Evolutionary conservation across 2,797 vertebrate species (phyloP), one percentile per base, ranked within the genome.

Genomic region (Pseudochaenichthys georgianus): DNA sequence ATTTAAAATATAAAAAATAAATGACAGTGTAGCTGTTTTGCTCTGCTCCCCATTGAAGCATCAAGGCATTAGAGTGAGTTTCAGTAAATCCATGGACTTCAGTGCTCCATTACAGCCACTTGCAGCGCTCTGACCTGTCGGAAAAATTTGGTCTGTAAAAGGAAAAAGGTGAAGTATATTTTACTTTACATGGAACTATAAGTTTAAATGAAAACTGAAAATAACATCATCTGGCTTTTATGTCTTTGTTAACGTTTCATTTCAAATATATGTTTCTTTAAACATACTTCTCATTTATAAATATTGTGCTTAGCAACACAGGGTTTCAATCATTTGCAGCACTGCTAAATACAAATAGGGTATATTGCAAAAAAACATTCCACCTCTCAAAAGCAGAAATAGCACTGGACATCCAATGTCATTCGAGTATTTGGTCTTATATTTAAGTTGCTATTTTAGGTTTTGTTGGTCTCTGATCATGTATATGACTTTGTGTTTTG

Each of bases 71-170:
- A 88, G 70, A 84, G 80, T 88, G 87, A 88, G 86, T 91, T 92
- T 91, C 71, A 92, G 85, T 93, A 94, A 93, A 96, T 94, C 94
- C 95, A 78, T 94, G 89, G 93, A 95, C 92, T 87, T 95, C 95
- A 94, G 84, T 91, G 91, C 92, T 91, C 93, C 92, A 93, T 93
- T 92, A 86, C 91, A 94, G 92, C 94, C 94, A 87, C 87, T 92
- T 92, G 88, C 78, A 88, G 41, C 41, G 0, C 64, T 54, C 50
- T 53, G 38, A 43, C 63, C 48, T 52, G 34, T n/a, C 42, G 48
- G 15, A 52, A 51, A 64, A 28, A 65, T 42, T 15, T 65, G 38
- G 34, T 23, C 50, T 13, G 19, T 16, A 53, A 43, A 15, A 42
- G 34, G 19, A 52, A 9, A 19, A 65, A 52, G 62, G 87, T 92